Evolutionary conservation across 1,140 invertebrate genomes (phyloP), one percentile per base, ranked within the genome.

Genomic region (Nymphalis io): DNA sequence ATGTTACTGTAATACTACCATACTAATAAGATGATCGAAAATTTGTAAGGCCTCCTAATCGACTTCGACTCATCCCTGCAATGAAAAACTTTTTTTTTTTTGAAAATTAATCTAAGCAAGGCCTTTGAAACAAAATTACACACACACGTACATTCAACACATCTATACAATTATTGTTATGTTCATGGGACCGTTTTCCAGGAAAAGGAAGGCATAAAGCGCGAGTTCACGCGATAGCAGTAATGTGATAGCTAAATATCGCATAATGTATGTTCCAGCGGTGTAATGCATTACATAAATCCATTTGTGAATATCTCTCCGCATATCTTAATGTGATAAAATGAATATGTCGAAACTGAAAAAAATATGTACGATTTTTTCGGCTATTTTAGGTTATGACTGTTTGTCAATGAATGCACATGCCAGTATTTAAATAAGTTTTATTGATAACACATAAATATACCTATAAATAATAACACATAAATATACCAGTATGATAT

Each of bases 241-340:
- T 55, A 55, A 55, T 55, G 51, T 27, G 21, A 55, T 27, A 55
- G 51, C 51, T 55, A 55, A 55, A 55, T 27, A 55, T 55, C 51
- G 15, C 51, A 55, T 55, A 55, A 55, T 27, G 51, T 55, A 55
- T 27, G 51, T 12, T 20, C 51, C 21, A 27, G 13, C 51, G 11
- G 3, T 55, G 51, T 55, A 55, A 27, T 55, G 51, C 51, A 27
- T 55, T 51, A 51, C 42, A 51, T 55, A 27, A 27, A 55, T 55
- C 51, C 51, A 55, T 55, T 55, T 27, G 21, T 55, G 51, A 8
- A 27, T 55, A 20, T 51, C 16, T 20, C 16, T 20, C 12, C n/a
- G 46, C n/a, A 48, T 48, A 55, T 55, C 51, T 55, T 55, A 23
- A 55, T 55, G 51, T 55, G 20, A 55, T 55, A 55, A 55, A 55